A percentile compares a stretch with the other conserved stretches of the same genome.
These are phyloP conservation scores for Pygathrix nemaeus DNA, from an alignment of 2,113 vertebrate genomes.

Conservation along the genomic window DNA sequence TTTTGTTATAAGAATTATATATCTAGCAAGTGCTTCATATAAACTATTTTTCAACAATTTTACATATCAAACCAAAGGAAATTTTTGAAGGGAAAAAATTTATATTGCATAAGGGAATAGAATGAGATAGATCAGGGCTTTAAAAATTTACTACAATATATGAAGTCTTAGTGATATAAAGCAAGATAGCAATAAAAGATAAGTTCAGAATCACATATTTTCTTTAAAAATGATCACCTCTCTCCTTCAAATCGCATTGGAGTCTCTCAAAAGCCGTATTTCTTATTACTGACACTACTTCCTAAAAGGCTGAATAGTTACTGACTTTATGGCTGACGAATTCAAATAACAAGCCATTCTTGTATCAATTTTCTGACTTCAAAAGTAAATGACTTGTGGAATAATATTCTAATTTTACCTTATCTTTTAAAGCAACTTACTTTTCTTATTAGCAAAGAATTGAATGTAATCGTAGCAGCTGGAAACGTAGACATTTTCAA, in stretches of 20 bases:
- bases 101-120: neutral
- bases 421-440: slow-evolving; percentile 45
- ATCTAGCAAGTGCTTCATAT: neutral
- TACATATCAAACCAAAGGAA: neutral
- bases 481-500: slow-evolving; percentile 9
- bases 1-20: slow-evolving; percentile 4
- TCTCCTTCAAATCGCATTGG: slow-evolving; percentile 46
- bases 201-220: slow-evolving; percentile 59
- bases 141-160: neutral
- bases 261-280: slow-evolving; percentile 37
- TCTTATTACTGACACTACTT: slow-evolving; percentile 17
- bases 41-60: slow-evolving; percentile 18
- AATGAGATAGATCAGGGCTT: slow-evolving; percentile 16
- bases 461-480: neutral
- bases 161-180: slow-evolving; percentile 34
- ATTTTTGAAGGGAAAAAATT: slow-evolving; percentile 28
- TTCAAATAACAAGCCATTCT: slow-evolving; percentile 60
- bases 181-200: slow-evolving; percentile 1
- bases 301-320: slow-evolving; percentile 46
- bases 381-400: slow-evolving; percentile 64
- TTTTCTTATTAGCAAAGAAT: slow-evolving; percentile 53
- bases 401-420: slow-evolving; percentile 55
- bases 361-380: slow-evolving; percentile 50
- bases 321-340: slow-evolving; percentile 50
- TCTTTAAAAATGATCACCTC: slow-evolving; percentile 45